phyloP scores from a whole-genome alignment of 2,113 vertebrate species.

The Pituophis catenifer region DNA sequence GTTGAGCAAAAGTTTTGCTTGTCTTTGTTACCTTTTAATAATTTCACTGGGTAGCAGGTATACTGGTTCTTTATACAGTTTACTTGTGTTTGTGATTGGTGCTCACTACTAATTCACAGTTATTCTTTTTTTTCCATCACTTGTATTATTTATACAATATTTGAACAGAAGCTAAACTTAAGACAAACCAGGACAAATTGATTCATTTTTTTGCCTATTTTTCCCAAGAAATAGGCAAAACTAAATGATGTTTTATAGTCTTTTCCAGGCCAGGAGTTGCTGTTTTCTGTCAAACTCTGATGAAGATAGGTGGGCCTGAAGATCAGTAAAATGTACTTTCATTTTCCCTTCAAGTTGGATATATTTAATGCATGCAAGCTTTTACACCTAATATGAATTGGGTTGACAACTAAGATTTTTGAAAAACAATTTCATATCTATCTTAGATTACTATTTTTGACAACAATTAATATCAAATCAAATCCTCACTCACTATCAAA shows the following conservation, averaged over 20 bases:
- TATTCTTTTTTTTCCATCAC: background rate
- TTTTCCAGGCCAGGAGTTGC: background rate
- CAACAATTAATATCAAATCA: background rate
- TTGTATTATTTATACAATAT: background rate
- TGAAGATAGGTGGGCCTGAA: background rate
- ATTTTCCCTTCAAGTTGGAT: background rate
- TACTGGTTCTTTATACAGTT: background rate
- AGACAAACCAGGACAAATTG: background rate
- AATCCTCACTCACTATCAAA: background rate
- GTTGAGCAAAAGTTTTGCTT: background rate
- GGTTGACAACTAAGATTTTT: background rate
- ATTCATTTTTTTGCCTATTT: background rate
- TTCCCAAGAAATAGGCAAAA: background rate
- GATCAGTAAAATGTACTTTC: background rate
- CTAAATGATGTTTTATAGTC: background rate
- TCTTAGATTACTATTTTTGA: background rate
- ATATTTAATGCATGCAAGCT: background rate
- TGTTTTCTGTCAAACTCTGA: background rate
- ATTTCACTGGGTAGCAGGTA: background rate
- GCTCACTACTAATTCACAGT: background rate
- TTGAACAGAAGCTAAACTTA: background rate
- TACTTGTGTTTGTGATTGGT: background rate
- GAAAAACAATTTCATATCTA: background rate
- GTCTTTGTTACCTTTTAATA: background rate
- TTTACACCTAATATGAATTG: background rate